Base-by-base conservation (phyloP, 1,140 invertebrate genomes). In the Temnothorax nylanderi region DNA sequence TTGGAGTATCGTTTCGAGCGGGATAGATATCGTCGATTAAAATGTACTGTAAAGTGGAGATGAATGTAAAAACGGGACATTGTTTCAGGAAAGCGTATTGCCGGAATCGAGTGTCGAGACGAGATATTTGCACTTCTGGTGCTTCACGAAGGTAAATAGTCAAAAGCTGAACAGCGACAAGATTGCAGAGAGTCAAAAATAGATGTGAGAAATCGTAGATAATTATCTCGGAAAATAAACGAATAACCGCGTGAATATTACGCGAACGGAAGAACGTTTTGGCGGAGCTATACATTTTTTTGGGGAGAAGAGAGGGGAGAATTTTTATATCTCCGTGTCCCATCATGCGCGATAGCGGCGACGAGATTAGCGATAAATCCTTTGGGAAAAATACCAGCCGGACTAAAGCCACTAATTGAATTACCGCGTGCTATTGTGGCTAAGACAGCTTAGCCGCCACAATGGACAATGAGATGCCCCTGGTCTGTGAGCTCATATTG, bases 391-490 rank as follows among this genome's bases (percentile, higher is more conserved):
- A 86, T 81, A 86, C 54, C 44, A 21, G n/a, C 51, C 85, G 85
- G 60, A 85, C 49, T 71, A 54, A 74, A 78, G 74, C 75, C 75
- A 85, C 85, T 86, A 88, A 88, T 86, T 88, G 85, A 88, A 88
- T 88, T 88, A 88, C 76, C 64, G 49, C 74, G 62, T 78, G 76
- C 85, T 80, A 88, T 88, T 88, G 87, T 87, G 85, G 54, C 51
- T 86, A 86, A 78, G 76, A 81, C 76, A 81, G 85, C 71, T 87
- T 88, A 86, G 54, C 81, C 41, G 82, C 58, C 60, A 67, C 65
- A 74, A 81, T 86, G 85, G 85, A 86, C 85, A 71, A 86, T 86
- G 85, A 86, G 75, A 86, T 80, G 85, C 85, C 85, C 82, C 75
- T 85, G 82, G 58, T 78, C 82, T 76, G 82, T 85, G 37, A 8